A percentile compares a stretch with the other conserved stretches of the same genome.
Conservation (phyloP, 2,113 vertebrate species). For the Salvelinus fontinalis region DNA sequence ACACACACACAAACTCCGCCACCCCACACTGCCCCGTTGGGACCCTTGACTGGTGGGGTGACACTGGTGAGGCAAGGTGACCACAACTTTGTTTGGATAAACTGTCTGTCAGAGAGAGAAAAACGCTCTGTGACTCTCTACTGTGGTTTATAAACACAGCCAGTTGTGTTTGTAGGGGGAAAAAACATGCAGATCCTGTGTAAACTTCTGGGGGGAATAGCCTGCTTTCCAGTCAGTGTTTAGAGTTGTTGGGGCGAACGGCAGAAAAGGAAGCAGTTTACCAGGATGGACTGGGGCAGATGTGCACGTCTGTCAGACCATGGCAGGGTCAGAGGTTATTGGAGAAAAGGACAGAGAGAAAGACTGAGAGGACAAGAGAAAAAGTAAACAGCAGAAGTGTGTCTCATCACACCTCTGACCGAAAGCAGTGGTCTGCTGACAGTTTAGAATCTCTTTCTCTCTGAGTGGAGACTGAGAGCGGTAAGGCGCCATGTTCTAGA, state of each 20-base stretch:
- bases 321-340: too few relatives aligned
- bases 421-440: not conserved
- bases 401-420: not conserved
- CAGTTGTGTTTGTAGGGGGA: conserved; percentile 46
- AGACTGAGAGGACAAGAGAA: conserved; percentile 2
- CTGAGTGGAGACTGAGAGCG: not conserved
- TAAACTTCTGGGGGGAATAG: conserved; percentile 48
- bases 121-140: conserved; percentile 31
- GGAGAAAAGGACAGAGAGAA: conserved; percentile 23
- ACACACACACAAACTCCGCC: too few relatives aligned
- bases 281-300: conserved; percentile 34
- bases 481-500: not conserved
- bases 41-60: not conserved
- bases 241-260: conserved; percentile 23
- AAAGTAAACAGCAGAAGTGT: too few relatives aligned
- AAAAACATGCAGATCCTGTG: conserved; percentile 58
- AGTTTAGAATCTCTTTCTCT: not conserved
- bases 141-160: conserved; percentile 50
- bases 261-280: conserved; percentile 41
- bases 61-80: not conserved
- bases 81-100: conserved; percentile 45
- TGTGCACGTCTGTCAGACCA: not conserved
- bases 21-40: too few relatives aligned
- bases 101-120: conserved; percentile 29
- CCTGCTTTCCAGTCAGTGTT: conserved; percentile 41